A percentile compares a stretch with the other conserved stretches of the same genome.
Evolutionary conservation across 2,888 invertebrate species (phyloP).

Genomic region (Hyles lineata): DNA sequence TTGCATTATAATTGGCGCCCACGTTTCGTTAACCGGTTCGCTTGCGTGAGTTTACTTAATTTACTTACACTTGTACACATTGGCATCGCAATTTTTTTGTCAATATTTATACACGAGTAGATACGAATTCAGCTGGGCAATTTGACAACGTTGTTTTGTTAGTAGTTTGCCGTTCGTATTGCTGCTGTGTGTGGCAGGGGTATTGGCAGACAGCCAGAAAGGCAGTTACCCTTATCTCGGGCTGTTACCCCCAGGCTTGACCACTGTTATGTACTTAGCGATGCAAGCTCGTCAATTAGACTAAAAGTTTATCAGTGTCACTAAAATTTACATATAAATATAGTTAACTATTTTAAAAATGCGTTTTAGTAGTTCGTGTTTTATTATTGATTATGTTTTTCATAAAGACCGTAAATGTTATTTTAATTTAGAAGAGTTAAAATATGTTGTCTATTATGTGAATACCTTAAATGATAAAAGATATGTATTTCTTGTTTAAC

Average conservation of each 20-base stretch:
- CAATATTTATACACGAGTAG: constrained; percentile 13
- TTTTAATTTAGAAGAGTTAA: too few species aligned
- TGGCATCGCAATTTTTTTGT: constrained; percentile 7
- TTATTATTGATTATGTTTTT: neutral
- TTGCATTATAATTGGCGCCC: constrained; percentile 15
- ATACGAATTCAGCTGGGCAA: constrained; percentile 16
- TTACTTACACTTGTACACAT: constrained; percentile 11
- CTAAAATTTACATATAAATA: neutral
- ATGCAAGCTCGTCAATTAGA: neutral
- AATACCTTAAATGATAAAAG: too few species aligned
- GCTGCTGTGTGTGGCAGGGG: constrained; percentile 13
- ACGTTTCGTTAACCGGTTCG: constrained; percentile 15
- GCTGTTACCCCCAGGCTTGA: neutral
- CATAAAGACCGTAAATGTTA: too few species aligned
- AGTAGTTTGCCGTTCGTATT: constrained; percentile 30
- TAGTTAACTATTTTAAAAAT: neutral
- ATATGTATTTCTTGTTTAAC: too few species aligned
- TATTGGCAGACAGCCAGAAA: constrained; percentile 1
- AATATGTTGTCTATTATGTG: too few species aligned
- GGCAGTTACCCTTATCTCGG: neutral
- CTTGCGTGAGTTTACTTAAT: constrained; percentile 18
- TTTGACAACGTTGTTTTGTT: constrained; percentile 2
- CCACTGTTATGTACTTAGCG: neutral
- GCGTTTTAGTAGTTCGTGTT: neutral
- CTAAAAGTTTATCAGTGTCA: neutral